phyloP scores from a whole-genome alignment of 2,113 vertebrate species.

The Poicephalus meyeri region DNA sequence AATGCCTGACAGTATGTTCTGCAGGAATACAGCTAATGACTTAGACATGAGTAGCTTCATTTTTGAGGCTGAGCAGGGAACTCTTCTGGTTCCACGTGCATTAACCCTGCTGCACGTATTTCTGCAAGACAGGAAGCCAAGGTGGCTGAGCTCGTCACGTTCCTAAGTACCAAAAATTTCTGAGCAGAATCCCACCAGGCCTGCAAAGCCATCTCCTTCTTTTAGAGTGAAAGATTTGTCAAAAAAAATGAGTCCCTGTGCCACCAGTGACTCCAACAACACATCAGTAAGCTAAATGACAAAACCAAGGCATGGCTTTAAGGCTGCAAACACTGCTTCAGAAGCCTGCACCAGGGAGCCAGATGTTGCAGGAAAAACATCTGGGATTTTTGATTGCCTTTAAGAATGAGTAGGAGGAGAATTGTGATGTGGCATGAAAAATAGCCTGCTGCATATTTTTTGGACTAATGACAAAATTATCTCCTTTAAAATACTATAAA shows the following conservation, averaged over 20 bases:
- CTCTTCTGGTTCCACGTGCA: not conserved
- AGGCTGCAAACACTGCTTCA: conserved; percentile 39
- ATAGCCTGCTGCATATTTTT: conserved; percentile 32
- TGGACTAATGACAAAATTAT: conserved; percentile 51
- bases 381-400: conserved; percentile 57
- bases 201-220: not conserved
- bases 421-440: conserved; percentile 66
- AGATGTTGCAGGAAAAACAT: conserved; percentile 51
- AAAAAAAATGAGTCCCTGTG: not conserved
- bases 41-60: conserved; percentile 13
- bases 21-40: conserved; percentile 11
- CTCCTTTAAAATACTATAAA: conserved; percentile 36
- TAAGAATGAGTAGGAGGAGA: conserved; percentile 58
- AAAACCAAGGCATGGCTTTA: conserved; percentile 48
- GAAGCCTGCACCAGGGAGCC: conserved; percentile 45
- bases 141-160: conserved; percentile 63
- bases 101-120: conserved; percentile 39
- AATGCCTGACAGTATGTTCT: not conserved
- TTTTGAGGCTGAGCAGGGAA: conserved; percentile 47
- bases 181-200: not conserved
- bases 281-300: conserved; percentile 37
- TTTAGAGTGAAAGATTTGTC: conserved; percentile 19
- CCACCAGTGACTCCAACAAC: conserved; percentile 16
- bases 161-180: conserved; percentile 30
- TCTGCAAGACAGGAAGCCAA: conserved; percentile 36